Evolutionary conservation across 2,888 invertebrate species (phyloP), one percentile per base, ranked within the genome.

Genomic region (Trissolcus japonicus): DNA sequence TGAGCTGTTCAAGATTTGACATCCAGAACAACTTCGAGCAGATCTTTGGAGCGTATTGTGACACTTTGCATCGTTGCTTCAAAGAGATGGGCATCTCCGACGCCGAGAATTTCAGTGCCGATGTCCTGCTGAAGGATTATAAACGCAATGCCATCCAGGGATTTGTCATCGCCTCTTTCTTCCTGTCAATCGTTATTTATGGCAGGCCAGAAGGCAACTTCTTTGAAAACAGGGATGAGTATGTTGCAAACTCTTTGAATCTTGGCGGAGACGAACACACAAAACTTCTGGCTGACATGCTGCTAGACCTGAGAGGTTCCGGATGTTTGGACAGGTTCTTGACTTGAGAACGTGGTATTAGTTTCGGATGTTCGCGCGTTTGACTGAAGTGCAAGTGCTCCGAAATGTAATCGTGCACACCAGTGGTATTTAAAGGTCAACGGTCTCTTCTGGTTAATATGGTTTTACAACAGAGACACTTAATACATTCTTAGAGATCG

Each of bases 71-170:
- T 0, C 46, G 74, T 0, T 77, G 63, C 43, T 67, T 88, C 1
- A n/a, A 41, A 4, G 81, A 86, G 0, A 57, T 66, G 9, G 80
- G 75, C 0, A 35, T 86, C 0, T 16, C 48, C 4, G 69, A 86
- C 29, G 51, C 81, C 0, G 80, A 72, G 0, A 82, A 80, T 14
- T 87, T 83, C 65, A 83, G 85, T 2, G 81, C 78, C 43, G 82
- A 84, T 2, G 82, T 80, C 6, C 74, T 88, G 4, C 40, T 80
- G 6, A 63, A 80, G 0, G 86, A 88, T 55, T 88, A 83, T 55
- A 83, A 80, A 29, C 55, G 71, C 21, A 78, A 77, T 11, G 84
- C 80, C 0, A 63, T 85, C 3, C 81, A 82, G 4, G 87, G 87
- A 17, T 87, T 79, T n/a, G 4, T 80, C 3, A 81, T 85, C 0